Evolutionary conservation across 2,888 invertebrate species (phyloP).

Genomic region (Siphlonurus alternatus): DNA sequence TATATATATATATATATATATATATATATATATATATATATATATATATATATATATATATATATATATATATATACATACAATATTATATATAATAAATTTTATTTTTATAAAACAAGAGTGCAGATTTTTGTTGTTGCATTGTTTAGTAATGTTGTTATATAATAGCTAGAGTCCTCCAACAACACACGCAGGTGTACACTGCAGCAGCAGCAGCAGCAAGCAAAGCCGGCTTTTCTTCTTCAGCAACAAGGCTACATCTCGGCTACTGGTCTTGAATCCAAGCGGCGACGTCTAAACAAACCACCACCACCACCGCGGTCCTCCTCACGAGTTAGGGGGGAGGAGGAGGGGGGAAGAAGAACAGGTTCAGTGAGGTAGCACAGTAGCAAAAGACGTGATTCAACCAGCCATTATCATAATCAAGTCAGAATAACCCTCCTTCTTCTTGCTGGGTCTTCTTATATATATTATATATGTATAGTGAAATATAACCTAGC

Average conservation of each 20-base stretch:
- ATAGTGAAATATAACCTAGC: not conserved
- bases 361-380: not conserved
- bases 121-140: no score
- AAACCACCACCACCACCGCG: not conserved
- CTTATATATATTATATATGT: not conserved
- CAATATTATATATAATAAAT: no score
- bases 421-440: not conserved
- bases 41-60: not conserved
- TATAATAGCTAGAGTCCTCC: no score
- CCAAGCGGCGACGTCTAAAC: not conserved
- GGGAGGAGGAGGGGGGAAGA: not conserved
- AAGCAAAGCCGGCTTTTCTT: no score
- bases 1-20: not conserved
- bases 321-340: not conserved
- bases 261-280: not conserved
- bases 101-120: no score
- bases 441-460: not conserved
- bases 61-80: not conserved
- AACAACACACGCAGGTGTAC: no score
- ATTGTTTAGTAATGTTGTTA: no score
- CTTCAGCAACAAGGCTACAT: no score
- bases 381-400: not conserved
- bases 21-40: not conserved
- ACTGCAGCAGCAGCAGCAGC: no score
- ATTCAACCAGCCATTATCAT: not conserved